Percentiles rank a stretch among this genome's conserved stretches.
Conservation (phyloP, 2,888 invertebrate genomes). For the Tipula lateralis region DNA sequence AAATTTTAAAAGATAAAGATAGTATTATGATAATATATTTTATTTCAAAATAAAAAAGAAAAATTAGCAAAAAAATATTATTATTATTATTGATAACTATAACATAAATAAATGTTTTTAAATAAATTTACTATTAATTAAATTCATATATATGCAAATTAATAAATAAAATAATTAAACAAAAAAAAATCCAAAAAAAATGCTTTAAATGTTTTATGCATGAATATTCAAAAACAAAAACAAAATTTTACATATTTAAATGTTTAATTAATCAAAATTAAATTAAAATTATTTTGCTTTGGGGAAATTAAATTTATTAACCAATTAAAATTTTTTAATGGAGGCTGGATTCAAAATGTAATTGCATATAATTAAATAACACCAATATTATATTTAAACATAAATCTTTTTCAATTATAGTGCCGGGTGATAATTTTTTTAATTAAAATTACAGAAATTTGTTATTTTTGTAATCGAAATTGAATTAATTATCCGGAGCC, state of each 20-base stretch:
- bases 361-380: background rate
- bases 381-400: background rate
- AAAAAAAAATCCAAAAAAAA: background rate
- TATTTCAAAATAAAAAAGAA: background rate
- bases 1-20: background rate
- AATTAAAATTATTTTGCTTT: background rate
- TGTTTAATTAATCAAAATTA: slow-evolving; percentile 24
- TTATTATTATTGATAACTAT: background rate
- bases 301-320: background rate
- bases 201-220: slow-evolving; percentile 2
- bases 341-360: slow-evolving; percentile 30
- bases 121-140: background rate
- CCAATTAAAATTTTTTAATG: background rate
- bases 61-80: too few relatives aligned
- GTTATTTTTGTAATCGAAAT: background rate
- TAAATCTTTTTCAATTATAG: slow-evolving; percentile 30
- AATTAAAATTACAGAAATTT: background rate
- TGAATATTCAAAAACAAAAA: background rate
- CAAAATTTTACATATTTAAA: background rate
- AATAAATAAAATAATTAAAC: background rate
- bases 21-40: background rate
- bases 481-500: slow-evolving; percentile 33
- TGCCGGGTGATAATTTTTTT: slow-evolving; percentile 33
- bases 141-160: slow-evolving; percentile 7
- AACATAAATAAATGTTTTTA: background rate